Evolutionary conservation across 2,113 vertebrate genomes (phyloP), one percentile per base, ranked within the genome.

Genomic region (Caranx ignobilis): DNA sequence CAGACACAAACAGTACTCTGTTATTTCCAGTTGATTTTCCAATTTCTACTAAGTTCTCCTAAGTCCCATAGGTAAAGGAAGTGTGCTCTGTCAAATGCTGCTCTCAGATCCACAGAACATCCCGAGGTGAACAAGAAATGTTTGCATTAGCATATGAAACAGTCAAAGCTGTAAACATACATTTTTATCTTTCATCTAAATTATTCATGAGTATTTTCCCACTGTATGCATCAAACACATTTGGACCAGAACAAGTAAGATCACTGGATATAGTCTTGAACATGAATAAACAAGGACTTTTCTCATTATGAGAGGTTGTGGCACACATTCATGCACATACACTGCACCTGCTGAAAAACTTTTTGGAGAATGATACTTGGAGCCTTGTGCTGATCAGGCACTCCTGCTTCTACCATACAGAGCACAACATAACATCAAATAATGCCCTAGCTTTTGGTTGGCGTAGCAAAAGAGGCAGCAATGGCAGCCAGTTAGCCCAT

Each of bases 141-240:
- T 89, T 87, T 79, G 45, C 35, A 90, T 91, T 90, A 87, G 86
- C 87, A 89, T 91, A 86, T 92, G 83, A 92, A 90, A 90, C 81
- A 89, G 70, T 34, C 59, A 82, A 55, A 79, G 79, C 54, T 77
- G 87, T 83, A 88, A 90, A 90, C 88, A 87, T 83, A 90, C 71
- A 86, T 89, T 91, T 90, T 83, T 86, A 89, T 94, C 84, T 87
- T 83, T 88, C 47, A 87, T 92, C 84, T 92, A 75, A 92, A 91
- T 88, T 93, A 93, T 93, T 91, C 88, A 90, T 82, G 82, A 89
- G 84, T 69, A 75, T 81, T 83, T 84, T 81, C 56, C 79, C 63
- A 84, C 84, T 87, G 87, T 89, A 84, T 77, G 77, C 64, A 52
- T 75, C 39, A 70, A 86, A 79, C 80, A 70, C 82, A 19, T 6